Evolutionary conservation across 2,888 invertebrate species (phyloP), one percentile per base, ranked within the genome.

Genomic region (Nomada goodeniana): DNA sequence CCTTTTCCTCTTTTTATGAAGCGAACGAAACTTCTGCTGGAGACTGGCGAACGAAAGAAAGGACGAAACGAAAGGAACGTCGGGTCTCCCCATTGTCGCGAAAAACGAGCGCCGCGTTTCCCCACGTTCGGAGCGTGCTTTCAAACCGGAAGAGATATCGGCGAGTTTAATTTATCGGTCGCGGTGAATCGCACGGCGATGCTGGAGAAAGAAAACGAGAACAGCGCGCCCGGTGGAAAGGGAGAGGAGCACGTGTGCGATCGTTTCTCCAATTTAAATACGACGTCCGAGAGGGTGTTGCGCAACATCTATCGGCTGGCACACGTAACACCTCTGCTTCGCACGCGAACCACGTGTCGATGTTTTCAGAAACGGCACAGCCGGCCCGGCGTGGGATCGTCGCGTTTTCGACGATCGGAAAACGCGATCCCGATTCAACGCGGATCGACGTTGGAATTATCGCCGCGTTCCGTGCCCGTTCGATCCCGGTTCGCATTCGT

Each of bases 71-170:
- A 53, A 55, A 23, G 18, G 68, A 57, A 42, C 20, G 23, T 23
- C 23, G 13, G 42, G 20, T 42, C 26, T 26, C 20, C 63, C 52
- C 36, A 72, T 72, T 72, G 71, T 72, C 23, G 18, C 55, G 68
- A 57, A 69, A 69, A 69, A 53, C 52, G 71, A 60, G n/a, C 42
- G 18, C 9, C 13, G 52, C 63, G 20, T 20, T 64, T 63, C 63
- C 52, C 71, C 42, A 15, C 52, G 23, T 47, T 11, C 52, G 36
- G 11, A 61, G 71, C 85, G 74, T 86, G 87, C 89, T 89, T 89
- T 89, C 88, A 80, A 88, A 83, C 89, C 89, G 90, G 89, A 90
- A 90, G 90, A 86, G 83, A 85, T 87, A 88, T 87, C 83, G 55
- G 78, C 65, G 82, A 71, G 76, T 83, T 85, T 88, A 84, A 90